phyloP scores from a whole-genome alignment of 64 coral and sea anemone genomes.

The Trachythela sp. region DNA sequence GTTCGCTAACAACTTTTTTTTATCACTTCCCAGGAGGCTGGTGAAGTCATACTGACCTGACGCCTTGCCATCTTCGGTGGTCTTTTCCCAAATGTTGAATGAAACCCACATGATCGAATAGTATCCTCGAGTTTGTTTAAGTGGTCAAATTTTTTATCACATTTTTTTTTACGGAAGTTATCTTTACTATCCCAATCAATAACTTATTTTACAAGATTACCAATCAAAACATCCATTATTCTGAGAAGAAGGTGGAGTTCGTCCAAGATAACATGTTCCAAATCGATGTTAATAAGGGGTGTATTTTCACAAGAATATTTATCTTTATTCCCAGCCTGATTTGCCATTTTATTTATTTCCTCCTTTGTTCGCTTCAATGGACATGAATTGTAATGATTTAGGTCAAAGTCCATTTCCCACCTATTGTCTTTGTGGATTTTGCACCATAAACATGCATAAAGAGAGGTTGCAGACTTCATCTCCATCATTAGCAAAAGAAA shows the following conservation, averaged over 20 bases:
- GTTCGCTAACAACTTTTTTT: conserved; percentile 1
- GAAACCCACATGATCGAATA: no score
- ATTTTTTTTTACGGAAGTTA: background rate
- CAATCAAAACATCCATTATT: background rate
- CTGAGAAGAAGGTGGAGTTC: background rate
- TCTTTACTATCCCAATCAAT: no score
- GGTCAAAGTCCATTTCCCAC: background rate
- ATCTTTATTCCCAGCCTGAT: background rate
- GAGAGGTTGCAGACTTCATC: background rate
- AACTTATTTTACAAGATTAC: no score
- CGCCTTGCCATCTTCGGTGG: background rate
- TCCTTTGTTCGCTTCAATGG: background rate
- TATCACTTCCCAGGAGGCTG: conserved; percentile 3
- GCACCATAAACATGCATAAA: background rate
- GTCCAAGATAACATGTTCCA: background rate
- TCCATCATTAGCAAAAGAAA: background rate
- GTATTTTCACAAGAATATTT: background rate
- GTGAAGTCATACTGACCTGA: conserved; percentile 1
- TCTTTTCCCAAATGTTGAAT: no score
- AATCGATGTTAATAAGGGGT: background rate
- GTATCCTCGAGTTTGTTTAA: no score
- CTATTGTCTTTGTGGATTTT: background rate
- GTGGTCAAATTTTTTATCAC: no score
- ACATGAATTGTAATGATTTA: background rate
- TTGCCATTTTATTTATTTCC: background rate